Conservation (phyloP, 2,888 invertebrate genomes). For the Dione juno region DNA sequence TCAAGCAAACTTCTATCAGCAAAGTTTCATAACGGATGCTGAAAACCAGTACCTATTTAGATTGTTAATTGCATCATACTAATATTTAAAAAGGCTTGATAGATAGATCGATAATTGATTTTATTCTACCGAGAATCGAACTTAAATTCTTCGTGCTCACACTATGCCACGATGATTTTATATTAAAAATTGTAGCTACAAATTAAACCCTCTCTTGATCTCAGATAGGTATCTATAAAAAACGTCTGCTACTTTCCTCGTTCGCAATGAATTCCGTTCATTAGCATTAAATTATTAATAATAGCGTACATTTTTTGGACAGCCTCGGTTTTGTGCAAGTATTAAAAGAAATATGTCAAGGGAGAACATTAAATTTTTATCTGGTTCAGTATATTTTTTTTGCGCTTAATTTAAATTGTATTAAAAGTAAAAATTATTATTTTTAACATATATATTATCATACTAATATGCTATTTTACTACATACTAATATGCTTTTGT, state of each 20-base stretch:
- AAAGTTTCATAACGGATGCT: no score
- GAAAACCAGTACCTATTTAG: no score
- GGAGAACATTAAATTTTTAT: neutral
- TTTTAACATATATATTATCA: no score
- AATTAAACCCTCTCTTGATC: neutral
- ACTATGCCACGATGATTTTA: neutral
- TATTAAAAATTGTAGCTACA: neutral
- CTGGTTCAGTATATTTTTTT: slow-evolving; percentile 12
- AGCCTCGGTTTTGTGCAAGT: slow-evolving; percentile 36
- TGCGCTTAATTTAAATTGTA: neutral
- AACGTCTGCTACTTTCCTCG: slow-evolving; percentile 36
- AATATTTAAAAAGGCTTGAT: no score
- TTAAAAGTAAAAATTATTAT: no score
- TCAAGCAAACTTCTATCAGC: no score
- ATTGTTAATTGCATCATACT: no score
- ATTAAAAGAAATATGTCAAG: slow-evolving; percentile 37
- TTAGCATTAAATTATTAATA: slow-evolving; percentile 48
- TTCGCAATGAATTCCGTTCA: slow-evolving; percentile 44
- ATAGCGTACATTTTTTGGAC: slow-evolving; percentile 41
- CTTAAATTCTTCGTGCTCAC: accelerated
- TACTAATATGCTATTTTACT: no score
- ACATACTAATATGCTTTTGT: no score
- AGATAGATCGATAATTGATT: no score
- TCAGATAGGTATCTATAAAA: slow-evolving; percentile 25
- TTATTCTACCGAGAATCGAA: no score